Base-by-base conservation (phyloP, 2,888 invertebrate genomes). In the Chaetogeoica ovagalla region DNA sequence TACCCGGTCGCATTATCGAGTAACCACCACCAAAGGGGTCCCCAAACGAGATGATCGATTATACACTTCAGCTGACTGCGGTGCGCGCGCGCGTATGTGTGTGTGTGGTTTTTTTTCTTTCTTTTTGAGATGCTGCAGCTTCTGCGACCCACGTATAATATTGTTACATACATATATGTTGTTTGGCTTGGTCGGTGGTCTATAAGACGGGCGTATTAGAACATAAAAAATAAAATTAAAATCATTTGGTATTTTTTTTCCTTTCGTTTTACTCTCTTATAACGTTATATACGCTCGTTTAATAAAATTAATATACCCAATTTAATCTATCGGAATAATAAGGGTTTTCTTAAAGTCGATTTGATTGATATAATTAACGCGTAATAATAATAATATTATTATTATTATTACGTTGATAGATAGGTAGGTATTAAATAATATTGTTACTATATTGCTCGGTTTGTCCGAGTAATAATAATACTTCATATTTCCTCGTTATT, bases 181-280 rank as follows among this genome's bases (percentile, higher is more conserved):
- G 23, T 75, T 55, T 57, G 19, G 39, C 79, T 70, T 71, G 57
- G 79, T 79, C 79, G 79, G 79, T 79, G 79, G 79, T 79, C 79
- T 70, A 43, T 30, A 23, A 60, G 77, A 52, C 69, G 77, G 69
- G 77, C n/a, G n/a, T 30, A 30, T 77, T 62, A 6, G 37, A 52
- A 37, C 39, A 48, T 43, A 48, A 60, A 69, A 77, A 68, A 76
- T n/a, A 59, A 57, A 68, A 48, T 30, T 30, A 43, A 43, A 43
- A 43, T 43, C 9, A 7, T 43, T 43, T 9, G 30, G 30, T 30
- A 11, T 69, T 48, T 75, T 65, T 75, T 62, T 60, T 62, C 48
- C 30, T 30, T 30, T 30, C 30, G 30, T 30, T 30, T 30, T 30
- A 30, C 30, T 30, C 30, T 30, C 30, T n/a, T n/a, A 30, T 30